phyloP scores from a whole-genome alignment of 1,140 invertebrate genomes.

The Euschistus heros region DNA sequence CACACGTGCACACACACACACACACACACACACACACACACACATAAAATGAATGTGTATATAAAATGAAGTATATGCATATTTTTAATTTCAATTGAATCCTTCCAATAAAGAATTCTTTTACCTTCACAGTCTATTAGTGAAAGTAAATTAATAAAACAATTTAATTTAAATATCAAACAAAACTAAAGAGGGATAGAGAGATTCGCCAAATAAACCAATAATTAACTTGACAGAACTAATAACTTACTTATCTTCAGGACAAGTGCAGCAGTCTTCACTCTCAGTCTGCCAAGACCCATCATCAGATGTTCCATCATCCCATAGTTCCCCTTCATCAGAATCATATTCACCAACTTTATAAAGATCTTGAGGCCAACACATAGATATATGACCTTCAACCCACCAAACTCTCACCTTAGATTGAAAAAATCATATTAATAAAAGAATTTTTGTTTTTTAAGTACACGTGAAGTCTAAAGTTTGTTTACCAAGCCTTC shows the following conservation, averaged over 20 bases:
- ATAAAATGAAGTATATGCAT: too few relatives aligned
- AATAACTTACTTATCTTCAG: conserved; percentile 7
- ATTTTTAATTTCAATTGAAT: too few relatives aligned
- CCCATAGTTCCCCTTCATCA: conserved; percentile 67
- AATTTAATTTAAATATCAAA: too few relatives aligned
- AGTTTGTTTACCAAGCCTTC: conserved; percentile 48
- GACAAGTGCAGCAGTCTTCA: conserved; percentile 36
- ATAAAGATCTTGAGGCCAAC: conserved; percentile 80
- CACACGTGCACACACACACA: too few relatives aligned
- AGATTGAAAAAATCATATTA: not conserved
- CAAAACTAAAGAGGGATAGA: too few relatives aligned
- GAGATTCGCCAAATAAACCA: too few relatives aligned
- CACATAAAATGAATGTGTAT: too few relatives aligned
- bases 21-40: too few relatives aligned
- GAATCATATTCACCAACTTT: conserved; percentile 65
- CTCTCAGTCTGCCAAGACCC: conserved; percentile 77
- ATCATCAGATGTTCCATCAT: conserved; percentile 37
- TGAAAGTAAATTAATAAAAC: too few relatives aligned
- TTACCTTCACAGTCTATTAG: too few relatives aligned
- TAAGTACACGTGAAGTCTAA: not conserved
- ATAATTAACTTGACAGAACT: not conserved
- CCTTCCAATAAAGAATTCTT: too few relatives aligned
- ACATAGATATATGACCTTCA: conserved; percentile 68
- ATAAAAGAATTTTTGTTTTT: not conserved
- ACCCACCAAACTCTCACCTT: conserved; percentile 73